Evolutionary conservation across 2,113 vertebrate genomes (phyloP).

Genomic region (Geothlypis trichas): DNA sequence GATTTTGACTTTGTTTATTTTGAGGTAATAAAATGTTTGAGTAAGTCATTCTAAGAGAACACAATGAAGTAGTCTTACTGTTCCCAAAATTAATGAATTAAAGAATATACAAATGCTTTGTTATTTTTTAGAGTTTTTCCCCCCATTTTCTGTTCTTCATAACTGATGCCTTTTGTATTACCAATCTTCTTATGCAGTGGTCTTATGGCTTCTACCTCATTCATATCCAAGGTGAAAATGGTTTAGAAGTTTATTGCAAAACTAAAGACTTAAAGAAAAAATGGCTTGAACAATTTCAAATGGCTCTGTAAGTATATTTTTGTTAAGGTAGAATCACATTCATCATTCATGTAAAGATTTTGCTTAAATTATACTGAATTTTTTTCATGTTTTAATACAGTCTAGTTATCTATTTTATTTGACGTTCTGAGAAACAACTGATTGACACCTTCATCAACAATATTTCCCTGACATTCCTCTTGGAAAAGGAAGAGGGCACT

Average conservation of each 20-base stretch:
- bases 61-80: neutral
- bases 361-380: neutral
- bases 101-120: neutral
- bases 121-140: neutral
- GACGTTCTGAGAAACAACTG: neutral
- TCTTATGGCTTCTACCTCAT: constrained; percentile 98
- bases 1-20: neutral
- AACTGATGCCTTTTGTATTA: neutral
- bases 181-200: constrained; percentile 81
- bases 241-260: constrained; percentile 98
- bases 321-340: neutral
- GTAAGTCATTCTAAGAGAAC: neutral
- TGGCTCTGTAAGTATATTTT: constrained; percentile 92
- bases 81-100: neutral
- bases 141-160: neutral
- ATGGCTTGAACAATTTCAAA: constrained; percentile 97
- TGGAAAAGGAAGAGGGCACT: constrained; percentile 74
- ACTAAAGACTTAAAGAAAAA: constrained; percentile 99
- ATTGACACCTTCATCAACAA: neutral
- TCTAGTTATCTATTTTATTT: neutral
- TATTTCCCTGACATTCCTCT: constrained; percentile 10
- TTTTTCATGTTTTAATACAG: neutral
- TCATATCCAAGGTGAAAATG: constrained; percentile 93
- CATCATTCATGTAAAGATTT: neutral
- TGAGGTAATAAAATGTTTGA: neutral